A percentile compares a stretch with the other conserved stretches of the same genome.
Conservation (phyloP, 2,113 vertebrate genomes). For the Triplophysa dalaica region DNA sequence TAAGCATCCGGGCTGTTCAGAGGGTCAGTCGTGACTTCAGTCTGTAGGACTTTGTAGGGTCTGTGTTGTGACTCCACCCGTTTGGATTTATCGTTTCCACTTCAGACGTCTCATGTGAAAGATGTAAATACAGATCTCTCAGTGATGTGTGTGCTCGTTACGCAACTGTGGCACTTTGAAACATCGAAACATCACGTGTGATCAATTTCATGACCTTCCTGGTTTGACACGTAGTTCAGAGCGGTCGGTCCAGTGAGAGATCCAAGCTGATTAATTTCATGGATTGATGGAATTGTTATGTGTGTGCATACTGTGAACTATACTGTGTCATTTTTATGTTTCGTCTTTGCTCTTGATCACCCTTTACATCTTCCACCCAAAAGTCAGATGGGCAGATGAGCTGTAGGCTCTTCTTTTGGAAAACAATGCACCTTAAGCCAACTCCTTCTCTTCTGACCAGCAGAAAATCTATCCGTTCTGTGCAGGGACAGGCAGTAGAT, state of each 20-base stretch:
- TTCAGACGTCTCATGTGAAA: background rate
- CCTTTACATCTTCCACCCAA: too few species aligned
- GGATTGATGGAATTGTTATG: background rate
- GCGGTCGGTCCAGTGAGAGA: background rate
- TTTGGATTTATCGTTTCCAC: background rate
- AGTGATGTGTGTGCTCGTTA: background rate
- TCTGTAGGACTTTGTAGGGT: background rate
- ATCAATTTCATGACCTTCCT: background rate
- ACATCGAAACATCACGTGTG: background rate
- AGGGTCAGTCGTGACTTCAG: background rate
- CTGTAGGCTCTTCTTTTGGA: too few species aligned
- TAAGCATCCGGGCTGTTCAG: slow-evolving; percentile 1
- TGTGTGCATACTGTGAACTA: background rate
- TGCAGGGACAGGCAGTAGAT: too few species aligned
- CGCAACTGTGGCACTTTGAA: background rate
- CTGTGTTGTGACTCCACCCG: background rate
- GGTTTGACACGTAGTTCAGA: background rate
- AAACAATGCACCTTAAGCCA: too few species aligned
- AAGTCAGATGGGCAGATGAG: too few species aligned
- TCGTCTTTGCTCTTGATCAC: too few species aligned
- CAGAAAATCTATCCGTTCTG: too few species aligned
- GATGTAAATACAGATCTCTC: background rate
- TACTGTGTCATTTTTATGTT: too few species aligned
- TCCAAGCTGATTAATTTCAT: background rate
- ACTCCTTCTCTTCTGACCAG: too few species aligned